Evolutionary conservation across 2,113 vertebrate genomes (phyloP).

Genomic region (Natator depressus): DNA sequence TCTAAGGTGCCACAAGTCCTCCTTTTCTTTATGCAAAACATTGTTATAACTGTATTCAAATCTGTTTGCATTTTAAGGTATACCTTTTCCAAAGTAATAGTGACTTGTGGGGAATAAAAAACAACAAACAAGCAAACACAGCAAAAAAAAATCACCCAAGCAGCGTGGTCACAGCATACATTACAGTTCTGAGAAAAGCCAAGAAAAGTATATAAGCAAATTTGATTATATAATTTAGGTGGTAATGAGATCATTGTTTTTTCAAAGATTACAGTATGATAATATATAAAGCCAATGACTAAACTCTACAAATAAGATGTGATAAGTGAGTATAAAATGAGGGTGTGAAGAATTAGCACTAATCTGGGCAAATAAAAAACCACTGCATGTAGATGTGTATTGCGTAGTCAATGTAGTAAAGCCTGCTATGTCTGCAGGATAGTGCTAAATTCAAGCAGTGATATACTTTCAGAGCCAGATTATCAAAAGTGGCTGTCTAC

Average conservation of each 20-base stretch:
- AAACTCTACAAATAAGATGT: slow-evolving; percentile 14
- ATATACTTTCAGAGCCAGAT: not conserved
- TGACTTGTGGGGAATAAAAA: not conserved
- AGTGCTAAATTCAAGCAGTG: not conserved
- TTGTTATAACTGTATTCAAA: not conserved
- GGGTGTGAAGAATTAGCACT: slow-evolving; percentile 12
- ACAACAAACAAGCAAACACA: not conserved
- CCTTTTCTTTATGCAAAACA: not conserved
- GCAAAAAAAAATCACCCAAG: not conserved
- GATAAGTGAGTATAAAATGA: slow-evolving; percentile 26
- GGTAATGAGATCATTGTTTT: not conserved
- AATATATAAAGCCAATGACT: slow-evolving; percentile 1
- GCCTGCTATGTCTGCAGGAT: not conserved
- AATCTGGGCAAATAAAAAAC: slow-evolving; percentile 18
- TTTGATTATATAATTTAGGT: not conserved
- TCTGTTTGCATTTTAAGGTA: not conserved
- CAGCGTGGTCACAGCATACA: not conserved
- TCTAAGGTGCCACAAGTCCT: too few relatives aligned
- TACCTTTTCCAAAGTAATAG: not conserved
- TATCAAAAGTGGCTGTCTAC: not conserved
- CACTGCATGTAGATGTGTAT: not conserved
- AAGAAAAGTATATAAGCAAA: not conserved
- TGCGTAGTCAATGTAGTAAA: not conserved
- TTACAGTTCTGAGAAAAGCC: not conserved
- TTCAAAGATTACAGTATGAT: not conserved